These are phyloP conservation scores for Idaea dimidiata DNA, from an alignment of 2,888 invertebrate species.

Conservation along the genomic window DNA sequence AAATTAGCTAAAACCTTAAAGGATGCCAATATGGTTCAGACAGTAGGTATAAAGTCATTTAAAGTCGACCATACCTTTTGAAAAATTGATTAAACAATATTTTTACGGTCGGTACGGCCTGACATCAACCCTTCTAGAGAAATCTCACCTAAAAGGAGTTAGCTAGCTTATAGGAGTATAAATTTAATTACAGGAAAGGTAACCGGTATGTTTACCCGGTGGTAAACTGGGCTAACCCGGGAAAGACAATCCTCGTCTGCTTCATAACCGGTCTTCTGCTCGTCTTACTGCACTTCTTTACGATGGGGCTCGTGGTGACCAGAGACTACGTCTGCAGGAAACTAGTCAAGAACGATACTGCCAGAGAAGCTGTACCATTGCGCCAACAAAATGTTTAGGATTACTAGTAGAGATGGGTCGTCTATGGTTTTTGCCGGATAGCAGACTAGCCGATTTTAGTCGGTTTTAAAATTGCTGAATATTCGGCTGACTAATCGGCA, in stretches of 20 bases:
- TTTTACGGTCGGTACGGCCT: too few relatives aligned
- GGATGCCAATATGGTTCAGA: too few relatives aligned
- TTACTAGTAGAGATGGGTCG: too few relatives aligned
- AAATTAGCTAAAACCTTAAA: too few relatives aligned
- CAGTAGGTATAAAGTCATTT: too few relatives aligned
- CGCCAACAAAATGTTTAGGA: slow-evolving; percentile 13
- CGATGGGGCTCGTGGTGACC: slow-evolving; percentile 77
- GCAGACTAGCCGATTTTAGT: too few relatives aligned
- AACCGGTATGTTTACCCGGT: slow-evolving; percentile 87
- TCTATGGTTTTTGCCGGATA: not conserved
- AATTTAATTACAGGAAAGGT: slow-evolving; percentile 75
- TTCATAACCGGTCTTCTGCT: slow-evolving; percentile 83
- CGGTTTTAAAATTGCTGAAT: too few relatives aligned
- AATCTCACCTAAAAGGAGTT: too few relatives aligned
- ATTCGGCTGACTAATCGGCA: too few relatives aligned
- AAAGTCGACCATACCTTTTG: too few relatives aligned
- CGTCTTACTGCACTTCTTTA: slow-evolving; percentile 80
- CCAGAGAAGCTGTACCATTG: slow-evolving; percentile 28
- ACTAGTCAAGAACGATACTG: slow-evolving; percentile 38
- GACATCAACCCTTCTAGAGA: too few relatives aligned
- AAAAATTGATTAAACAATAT: too few relatives aligned
- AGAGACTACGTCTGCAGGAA: slow-evolving; percentile 55
- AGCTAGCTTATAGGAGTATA: not conserved
- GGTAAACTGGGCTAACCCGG: slow-evolving; percentile 87
- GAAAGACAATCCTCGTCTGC: slow-evolving; percentile 81